These are phyloP conservation scores for Brachystomella parvula DNA, from an alignment of 1,140 invertebrate species.

Conservation along the genomic window DNA sequence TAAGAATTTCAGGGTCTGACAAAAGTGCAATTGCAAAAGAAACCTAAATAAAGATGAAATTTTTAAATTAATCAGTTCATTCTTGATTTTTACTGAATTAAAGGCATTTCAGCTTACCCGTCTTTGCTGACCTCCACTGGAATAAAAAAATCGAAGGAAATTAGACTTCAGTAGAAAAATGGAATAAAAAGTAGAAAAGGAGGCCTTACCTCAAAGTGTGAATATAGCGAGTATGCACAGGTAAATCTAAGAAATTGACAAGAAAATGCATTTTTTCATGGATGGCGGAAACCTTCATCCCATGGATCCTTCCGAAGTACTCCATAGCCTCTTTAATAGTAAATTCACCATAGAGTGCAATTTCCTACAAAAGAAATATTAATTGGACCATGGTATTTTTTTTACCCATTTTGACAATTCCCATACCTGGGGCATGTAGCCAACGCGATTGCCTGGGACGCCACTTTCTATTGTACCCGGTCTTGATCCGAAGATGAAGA, in stretches of 20 bases:
- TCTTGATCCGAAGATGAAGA: slow-evolving; percentile 74
- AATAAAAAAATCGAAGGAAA: slow-evolving; percentile 27
- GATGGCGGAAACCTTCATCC: slow-evolving; percentile 74
- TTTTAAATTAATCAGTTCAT: background rate
- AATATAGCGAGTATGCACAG: slow-evolving; percentile 71
- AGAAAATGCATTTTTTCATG: slow-evolving; percentile 75
- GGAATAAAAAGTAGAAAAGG: background rate
- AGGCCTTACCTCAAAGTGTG: slow-evolving; percentile 68
- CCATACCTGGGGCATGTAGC: slow-evolving; percentile 53
- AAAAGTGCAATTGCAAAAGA: slow-evolving; percentile 86
- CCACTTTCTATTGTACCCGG: slow-evolving; percentile 64
- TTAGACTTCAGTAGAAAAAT: background rate
- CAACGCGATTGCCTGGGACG: slow-evolving; percentile 74
- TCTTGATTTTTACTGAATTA: too few species aligned
- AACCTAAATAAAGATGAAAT: slow-evolving; percentile 42
- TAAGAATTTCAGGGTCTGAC: slow-evolving; percentile 84
- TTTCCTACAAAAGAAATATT: slow-evolving; percentile 56
- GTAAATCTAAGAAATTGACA: slow-evolving; percentile 79
- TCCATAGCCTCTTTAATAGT: slow-evolving; percentile 89
- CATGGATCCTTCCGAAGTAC: slow-evolving; percentile 94
- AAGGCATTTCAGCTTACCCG: slow-evolving; percentile 46
- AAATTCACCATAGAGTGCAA: slow-evolving; percentile 89
- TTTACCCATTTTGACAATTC: background rate
- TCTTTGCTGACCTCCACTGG: slow-evolving; percentile 83
- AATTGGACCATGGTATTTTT: background rate